Evolutionary conservation across 2,797 vertebrate species (phyloP), one percentile per base, ranked within the genome.

Genomic region (Muscicapa striata): DNA sequence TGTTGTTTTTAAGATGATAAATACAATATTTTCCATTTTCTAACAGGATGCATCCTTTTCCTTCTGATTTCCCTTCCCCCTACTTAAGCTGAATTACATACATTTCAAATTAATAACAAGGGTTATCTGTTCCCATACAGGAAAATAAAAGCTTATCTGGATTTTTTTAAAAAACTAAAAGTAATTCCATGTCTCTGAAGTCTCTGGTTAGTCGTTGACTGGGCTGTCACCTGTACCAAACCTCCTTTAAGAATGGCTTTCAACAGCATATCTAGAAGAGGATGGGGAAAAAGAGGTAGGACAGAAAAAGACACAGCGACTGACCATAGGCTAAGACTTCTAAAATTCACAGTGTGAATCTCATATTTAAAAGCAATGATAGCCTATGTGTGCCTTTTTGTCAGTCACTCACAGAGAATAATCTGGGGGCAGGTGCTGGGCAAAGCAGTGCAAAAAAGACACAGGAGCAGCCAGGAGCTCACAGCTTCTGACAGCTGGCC

Each of bases 1-100:
- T 96, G 93, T 97, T 96, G 96, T 85, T 95, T 87, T 96, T 95
- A 96, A 97, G 93, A 96, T 95, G 95, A 97, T 91, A 96, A 97
- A 96, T 93, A 92, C n/a, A 90, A 90, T 85, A 75, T 91, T 97
- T 93, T 84, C 86, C 93, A 62, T 88, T 93, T 96, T 78, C 61
- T 84, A 94, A 79, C 92, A 96, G 72, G 87, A 92, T 88, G 90
- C 75, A 48, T 92, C 86, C 74, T 96, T 94, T 94, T 90, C 82
- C 51, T 89, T 92, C 85, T 90, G 61, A 78, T 89, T 90, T 63
- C 72, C 84, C 73, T 72, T 76, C 46, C 58, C 75, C 68, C 41
- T 5, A 3, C 41, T 69, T 52, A 34, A 74, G 30, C 70, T 69
- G 61, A 94, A 94, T 80, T 95, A 75, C 81, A 92, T 89, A 77